These are phyloP conservation scores for Chamaetylas fuelleborni DNA, from an alignment of 2,113 vertebrate genomes.

Conservation along the genomic window DNA sequence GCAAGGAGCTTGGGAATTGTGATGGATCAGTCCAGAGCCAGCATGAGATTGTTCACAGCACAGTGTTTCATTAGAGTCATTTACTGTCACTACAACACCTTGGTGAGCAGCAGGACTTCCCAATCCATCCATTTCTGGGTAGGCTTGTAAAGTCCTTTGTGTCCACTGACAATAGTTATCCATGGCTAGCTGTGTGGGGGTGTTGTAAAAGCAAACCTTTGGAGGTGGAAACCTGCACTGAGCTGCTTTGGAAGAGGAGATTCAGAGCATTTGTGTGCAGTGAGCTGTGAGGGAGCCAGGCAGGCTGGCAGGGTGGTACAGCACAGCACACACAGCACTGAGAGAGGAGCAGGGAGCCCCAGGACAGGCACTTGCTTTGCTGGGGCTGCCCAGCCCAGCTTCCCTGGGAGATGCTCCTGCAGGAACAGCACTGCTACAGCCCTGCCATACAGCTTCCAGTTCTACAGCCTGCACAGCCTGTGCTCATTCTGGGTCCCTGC, in stretches of 20 bases:
- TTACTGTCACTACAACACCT: background rate
- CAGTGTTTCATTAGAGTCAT: background rate
- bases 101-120: background rate
- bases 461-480: background rate
- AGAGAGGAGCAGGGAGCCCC: background rate
- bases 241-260: background rate
- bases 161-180: background rate
- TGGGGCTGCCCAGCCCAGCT: fast-evolving
- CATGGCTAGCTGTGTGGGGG: background rate
- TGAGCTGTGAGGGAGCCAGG: background rate
- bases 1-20: background rate
- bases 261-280: background rate
- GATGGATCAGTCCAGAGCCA: background rate
- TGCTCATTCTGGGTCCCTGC: background rate
- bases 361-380: fast-evolving
- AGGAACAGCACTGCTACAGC: background rate
- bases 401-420: background rate
- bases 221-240: background rate
- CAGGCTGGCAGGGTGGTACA: background rate
- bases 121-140: background rate
- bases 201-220: background rate
- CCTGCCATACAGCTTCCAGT: fast-evolving
- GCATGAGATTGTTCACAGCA: background rate
- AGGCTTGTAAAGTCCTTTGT: background rate
- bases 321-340: background rate